Evolutionary conservation across 2,113 vertebrate genomes (phyloP).

Genomic region (Bubo bubo): DNA sequence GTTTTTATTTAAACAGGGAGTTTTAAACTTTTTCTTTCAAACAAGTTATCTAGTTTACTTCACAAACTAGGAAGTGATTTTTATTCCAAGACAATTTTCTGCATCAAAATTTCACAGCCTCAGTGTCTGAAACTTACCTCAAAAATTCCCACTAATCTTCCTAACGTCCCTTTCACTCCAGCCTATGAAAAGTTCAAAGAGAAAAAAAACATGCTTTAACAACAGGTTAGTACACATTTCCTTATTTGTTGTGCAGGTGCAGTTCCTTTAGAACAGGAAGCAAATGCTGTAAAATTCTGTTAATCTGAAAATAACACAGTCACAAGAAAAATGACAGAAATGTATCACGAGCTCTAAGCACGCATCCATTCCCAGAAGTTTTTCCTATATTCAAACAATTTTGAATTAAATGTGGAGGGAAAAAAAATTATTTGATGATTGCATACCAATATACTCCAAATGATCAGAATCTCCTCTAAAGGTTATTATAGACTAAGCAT

Average conservation of each 20-base stretch:
- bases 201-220: background rate
- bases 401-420: background rate
- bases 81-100: background rate
- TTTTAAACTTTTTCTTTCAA: background rate
- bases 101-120: background rate
- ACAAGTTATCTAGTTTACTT: background rate
- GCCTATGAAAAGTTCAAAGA: slow-evolving; percentile 78
- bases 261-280: background rate
- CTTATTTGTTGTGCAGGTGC: background rate
- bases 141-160: slow-evolving; percentile 96
- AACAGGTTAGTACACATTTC: background rate
- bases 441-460: background rate
- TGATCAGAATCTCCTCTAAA: background rate
- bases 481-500: background rate
- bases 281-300: background rate
- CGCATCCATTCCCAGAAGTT: background rate
- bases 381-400: background rate
- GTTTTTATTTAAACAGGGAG: background rate
- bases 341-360: fast-evolving
- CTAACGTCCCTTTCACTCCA: slow-evolving; percentile 96
- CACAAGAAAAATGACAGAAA: background rate
- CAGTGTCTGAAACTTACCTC: slow-evolving; percentile 82
- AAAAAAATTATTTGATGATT: background rate
- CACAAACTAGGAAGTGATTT: background rate
- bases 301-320: background rate